phyloP scores from a whole-genome alignment of 1,140 invertebrate genomes.

The Nasonia longicornis region DNA sequence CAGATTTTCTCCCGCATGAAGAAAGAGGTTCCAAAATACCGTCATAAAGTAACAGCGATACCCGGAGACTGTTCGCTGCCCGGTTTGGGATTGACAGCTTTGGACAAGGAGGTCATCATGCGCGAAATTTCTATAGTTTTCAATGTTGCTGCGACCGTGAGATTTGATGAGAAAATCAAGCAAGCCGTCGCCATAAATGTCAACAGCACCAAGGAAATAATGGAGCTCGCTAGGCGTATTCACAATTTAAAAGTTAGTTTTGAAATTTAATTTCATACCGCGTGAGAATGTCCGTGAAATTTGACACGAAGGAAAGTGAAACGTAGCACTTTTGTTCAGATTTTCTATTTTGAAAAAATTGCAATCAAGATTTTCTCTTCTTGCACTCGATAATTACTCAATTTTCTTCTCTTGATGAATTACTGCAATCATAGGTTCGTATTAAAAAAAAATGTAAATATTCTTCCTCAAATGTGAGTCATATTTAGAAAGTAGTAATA shows the following conservation, averaged over 20 bases:
- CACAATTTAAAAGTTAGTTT: conserved; percentile 72
- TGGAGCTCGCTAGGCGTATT: conserved; percentile 73
- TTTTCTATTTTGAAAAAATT: no score
- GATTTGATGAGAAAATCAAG: conserved; percentile 86
- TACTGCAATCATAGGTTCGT: no score
- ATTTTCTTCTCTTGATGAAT: no score
- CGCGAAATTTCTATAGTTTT: conserved; percentile 82
- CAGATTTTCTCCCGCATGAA: conserved; percentile 63
- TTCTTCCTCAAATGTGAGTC: no score
- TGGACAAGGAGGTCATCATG: conserved; percentile 72
- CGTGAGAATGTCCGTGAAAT: background rate
- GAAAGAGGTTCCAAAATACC: conserved; percentile 62
- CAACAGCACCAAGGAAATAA: conserved; percentile 71
- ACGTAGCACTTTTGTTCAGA: no score
- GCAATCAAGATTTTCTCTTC: no score
- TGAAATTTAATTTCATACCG: background rate
- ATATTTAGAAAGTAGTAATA: no score
- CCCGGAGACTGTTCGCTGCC: conserved; percentile 75
- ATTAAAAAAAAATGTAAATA: no score
- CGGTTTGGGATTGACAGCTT: conserved; percentile 72
- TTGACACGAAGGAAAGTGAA: no score
- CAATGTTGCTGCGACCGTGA: conserved; percentile 88
- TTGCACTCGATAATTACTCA: no score
- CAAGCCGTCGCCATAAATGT: conserved; percentile 74
- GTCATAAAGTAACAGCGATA: conserved; percentile 73